Evolutionary conservation across 2,113 vertebrate genomes (phyloP), one percentile per base, ranked within the genome.

Genomic region (Anoura caudifer): DNA sequence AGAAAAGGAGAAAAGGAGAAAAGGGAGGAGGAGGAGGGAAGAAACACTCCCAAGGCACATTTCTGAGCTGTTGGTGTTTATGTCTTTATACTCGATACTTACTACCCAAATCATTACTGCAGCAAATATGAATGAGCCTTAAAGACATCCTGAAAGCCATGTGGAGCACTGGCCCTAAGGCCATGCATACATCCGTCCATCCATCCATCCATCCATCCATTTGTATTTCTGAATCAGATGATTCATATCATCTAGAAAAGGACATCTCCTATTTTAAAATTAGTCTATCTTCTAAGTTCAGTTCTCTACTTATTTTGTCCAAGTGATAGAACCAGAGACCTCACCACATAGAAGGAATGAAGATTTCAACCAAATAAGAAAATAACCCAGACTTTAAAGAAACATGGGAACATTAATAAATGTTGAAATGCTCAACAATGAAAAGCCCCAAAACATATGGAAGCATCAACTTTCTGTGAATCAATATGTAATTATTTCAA

Each of bases 321-420:
- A 61, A 81, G 59, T 43, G 73, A 94, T 2, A 36, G 16, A 77
- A 50, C 47, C 41, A 16, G 77, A 69, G 80, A 65, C 17, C 20
- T 82, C 17, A 36, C 7, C 16, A 79, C 33, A 69, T 3, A 72
- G 36, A 83, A 45, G 8, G 31, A 76, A 9, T 45, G 38, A 69
- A 72, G 77, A 94, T 6, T 41, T 17, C n/a, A 26, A 36, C 31
- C 20, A 79, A 43, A 22, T 59, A 50, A 73, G 73, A 65, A 19
- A 70, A 31, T 13, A 70, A 59, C 2, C n/a, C 26, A 67, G 45
- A 94, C 36, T 94, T 94, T 22, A 41, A 52, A 83, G 69, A 63
- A 83, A 83, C 41, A 63, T 9, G 50, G 52, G 54, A 69, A 33
- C 10, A n/a, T 47, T 20, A 80, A 63, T 52, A 54, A 88, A 90